A percentile compares a stretch with the other conserved stretches of the same genome.
These are phyloP conservation scores for Penaeus vannamei DNA, from an alignment of 1,140 invertebrate genomes.

Conservation along the genomic window DNA sequence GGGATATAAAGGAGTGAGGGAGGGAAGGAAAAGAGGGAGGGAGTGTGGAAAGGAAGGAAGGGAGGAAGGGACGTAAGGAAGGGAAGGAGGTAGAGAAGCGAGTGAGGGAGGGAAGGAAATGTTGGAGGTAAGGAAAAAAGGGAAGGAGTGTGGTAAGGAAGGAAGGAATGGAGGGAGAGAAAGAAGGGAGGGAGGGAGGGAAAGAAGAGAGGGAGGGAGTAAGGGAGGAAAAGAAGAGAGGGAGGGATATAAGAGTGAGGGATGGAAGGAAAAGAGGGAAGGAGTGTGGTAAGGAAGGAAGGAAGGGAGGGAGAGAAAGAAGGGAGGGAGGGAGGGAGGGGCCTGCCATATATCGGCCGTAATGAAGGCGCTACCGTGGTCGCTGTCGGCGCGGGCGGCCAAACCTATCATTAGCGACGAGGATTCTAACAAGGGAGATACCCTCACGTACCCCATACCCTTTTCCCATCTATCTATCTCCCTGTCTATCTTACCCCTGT, in stretches of 20 bases:
- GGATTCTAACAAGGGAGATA: too few relatives aligned
- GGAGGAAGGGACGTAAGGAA: not conserved
- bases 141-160: not conserved
- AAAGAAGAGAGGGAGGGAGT: not conserved
- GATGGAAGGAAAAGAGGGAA: conserved; percentile 13
- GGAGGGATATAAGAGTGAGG: not conserved
- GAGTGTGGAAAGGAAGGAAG: not conserved
- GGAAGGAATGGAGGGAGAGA: not conserved
- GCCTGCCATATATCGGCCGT: not conserved
- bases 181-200: not conserved
- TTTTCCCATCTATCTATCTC: too few relatives aligned
- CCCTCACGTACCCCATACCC: too few relatives aligned
- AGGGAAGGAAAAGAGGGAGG: not conserved
- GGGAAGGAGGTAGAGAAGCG: not conserved
- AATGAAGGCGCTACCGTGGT: not conserved
- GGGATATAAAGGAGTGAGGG: not conserved
- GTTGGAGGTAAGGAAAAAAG: too few relatives aligned
- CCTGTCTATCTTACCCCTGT: too few relatives aligned
- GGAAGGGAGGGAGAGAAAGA: too few relatives aligned
- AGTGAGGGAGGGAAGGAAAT: not conserved
- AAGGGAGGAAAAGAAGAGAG: not conserved
- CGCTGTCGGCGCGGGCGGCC: too few relatives aligned
- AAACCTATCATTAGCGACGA: too few relatives aligned
- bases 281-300: too few relatives aligned
- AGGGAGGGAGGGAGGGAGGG: not conserved